Percentiles rank a stretch among this genome's conserved stretches.
Evolutionary conservation across 2,888 invertebrate genomes (phyloP).

Genomic region (Helleia helle): DNA sequence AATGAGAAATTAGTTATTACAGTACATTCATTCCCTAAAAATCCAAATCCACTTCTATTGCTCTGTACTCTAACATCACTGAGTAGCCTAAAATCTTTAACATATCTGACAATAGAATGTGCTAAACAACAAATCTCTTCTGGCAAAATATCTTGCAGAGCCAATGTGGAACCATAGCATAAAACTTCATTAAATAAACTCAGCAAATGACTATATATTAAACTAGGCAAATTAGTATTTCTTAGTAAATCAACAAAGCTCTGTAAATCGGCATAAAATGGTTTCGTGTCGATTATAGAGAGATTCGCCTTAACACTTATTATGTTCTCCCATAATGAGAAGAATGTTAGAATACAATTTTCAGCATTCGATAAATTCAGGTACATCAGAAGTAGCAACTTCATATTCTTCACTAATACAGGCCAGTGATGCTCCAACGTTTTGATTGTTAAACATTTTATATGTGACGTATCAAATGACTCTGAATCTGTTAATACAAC

Average conservation of each 20-base stretch:
- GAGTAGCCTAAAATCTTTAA: conserved; percentile 86
- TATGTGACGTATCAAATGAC: conserved; percentile 87
- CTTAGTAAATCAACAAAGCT: conserved; percentile 82
- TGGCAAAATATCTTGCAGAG: conserved; percentile 88
- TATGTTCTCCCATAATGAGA: conserved; percentile 91
- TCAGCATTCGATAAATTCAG: conserved; percentile 75
- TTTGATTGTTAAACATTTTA: conserved; percentile 90
- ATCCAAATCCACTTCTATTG: conserved; percentile 59
- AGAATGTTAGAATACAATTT: conserved; percentile 85
- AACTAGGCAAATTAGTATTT: conserved; percentile 81
- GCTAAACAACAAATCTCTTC: conserved; percentile 92
- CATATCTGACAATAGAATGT: conserved; percentile 88
- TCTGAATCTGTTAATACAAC: conserved; percentile 83
- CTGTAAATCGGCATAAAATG: conserved; percentile 89
- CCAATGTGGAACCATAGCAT: conserved; percentile 92
- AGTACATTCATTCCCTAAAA: conserved; percentile 56
- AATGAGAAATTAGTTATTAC: conserved; percentile 49
- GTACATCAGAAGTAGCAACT: conserved; percentile 72
- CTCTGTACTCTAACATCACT: conserved; percentile 67
- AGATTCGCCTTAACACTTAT: conserved; percentile 93
- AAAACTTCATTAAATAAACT: conserved; percentile 91
- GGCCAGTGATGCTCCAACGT: conserved; percentile 90
- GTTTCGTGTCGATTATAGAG: conserved; percentile 90
- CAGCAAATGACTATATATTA: conserved; percentile 88
- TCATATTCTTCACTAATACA: conserved; percentile 82